Base-by-base conservation (phyloP, 2,797 vertebrate genomes). In the Muraenolepis orangiensis region DNA sequence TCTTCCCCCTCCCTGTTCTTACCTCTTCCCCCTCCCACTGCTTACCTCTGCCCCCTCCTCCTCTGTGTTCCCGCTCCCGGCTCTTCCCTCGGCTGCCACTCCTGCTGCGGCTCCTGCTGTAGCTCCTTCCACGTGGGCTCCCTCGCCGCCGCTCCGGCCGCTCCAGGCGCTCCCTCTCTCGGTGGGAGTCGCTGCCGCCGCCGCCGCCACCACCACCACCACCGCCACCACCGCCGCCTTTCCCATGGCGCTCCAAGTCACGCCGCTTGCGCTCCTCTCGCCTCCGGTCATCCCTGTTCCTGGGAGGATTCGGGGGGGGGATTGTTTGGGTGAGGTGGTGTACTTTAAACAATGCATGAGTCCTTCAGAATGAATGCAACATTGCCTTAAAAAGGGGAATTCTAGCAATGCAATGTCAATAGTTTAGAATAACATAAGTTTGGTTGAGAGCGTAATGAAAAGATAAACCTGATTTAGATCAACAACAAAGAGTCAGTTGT, bases 231-330 rank as follows among this genome's bases (percentile, higher is more conserved):
- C 91, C 42, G 29, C 26, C 6, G 61, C 93, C 89, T 69, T 98
- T 97, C 1, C 95, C 95, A 75, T 96, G 95, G 23, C 97, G 91
- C 67, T 98, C 96, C 0, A 94, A 94, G 80, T 99, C 97, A 14
- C 98, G 93, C 64, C 97, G 95, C 31, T 98, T 98, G 68, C 97
- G 96, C 77, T 98, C 97, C 0, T 99, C 98, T 78, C 94, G 85
- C 75, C 96, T 93, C 83, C 98, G 95, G 18, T 98, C 97, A 0
- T 99, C 97, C 20, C 96, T 94, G 74, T 80, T 90, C 86, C 98
- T 99, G 76, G 76, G 80, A 14, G 70, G 69, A n/a, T 57, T n/a
- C 6, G 8, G 51, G 16, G 6, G 46, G 51, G 20, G n/a, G 51
- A n/a, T 61, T 64, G 57, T 64, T 64, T 64, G 11, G 57, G 57